Conservation (phyloP, 64 coral and sea anemone genomes). For the Porites lutea region DNA sequence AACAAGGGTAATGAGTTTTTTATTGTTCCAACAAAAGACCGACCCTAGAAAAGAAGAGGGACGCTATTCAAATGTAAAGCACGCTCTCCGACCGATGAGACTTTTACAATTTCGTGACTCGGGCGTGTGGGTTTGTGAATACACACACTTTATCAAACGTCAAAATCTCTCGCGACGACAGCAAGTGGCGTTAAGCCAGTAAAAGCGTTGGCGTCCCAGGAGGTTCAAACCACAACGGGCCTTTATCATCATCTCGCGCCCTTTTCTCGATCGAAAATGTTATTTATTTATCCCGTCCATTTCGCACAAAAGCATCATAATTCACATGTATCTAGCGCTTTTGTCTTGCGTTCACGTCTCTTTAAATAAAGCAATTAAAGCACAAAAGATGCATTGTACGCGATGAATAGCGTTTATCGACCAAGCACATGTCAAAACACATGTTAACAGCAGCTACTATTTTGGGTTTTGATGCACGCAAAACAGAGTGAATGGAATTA, state of each 20-base stretch:
- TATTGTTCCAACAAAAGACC: conserved; percentile 3
- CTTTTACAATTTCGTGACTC: conserved; percentile 84
- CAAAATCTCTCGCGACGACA: conserved; percentile 87
- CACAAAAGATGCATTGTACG: conserved; percentile 97
- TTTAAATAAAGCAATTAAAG: conserved; percentile 99
- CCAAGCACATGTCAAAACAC: conserved; percentile 99
- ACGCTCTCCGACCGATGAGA: background rate
- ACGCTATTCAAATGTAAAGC: conserved; percentile 4
- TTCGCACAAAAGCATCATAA: conserved; percentile 96
- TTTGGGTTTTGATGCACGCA: conserved; percentile 86
- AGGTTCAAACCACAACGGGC: conserved; percentile 76
- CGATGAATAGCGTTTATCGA: conserved; percentile 97
- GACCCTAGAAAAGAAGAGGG: conserved; percentile 8
- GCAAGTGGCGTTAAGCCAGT: conserved; percentile 81
- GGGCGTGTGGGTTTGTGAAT: conserved; percentile 77
- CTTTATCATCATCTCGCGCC: conserved; percentile 60
- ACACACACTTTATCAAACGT: conserved; percentile 71
- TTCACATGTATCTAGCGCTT: conserved; percentile 94
- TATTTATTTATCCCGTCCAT: conserved; percentile 83
- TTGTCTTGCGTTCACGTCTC: conserved; percentile 89
- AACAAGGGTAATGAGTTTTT: conserved; percentile 18
- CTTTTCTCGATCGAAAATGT: conserved; percentile 64
- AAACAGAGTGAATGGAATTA: conserved; percentile 71
- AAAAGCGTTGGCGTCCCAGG: conserved; percentile 61
- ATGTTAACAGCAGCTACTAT: conserved; percentile 99